phyloP scores from a whole-genome alignment of 2,797 vertebrate genomes.

The Huso huso region DNA sequence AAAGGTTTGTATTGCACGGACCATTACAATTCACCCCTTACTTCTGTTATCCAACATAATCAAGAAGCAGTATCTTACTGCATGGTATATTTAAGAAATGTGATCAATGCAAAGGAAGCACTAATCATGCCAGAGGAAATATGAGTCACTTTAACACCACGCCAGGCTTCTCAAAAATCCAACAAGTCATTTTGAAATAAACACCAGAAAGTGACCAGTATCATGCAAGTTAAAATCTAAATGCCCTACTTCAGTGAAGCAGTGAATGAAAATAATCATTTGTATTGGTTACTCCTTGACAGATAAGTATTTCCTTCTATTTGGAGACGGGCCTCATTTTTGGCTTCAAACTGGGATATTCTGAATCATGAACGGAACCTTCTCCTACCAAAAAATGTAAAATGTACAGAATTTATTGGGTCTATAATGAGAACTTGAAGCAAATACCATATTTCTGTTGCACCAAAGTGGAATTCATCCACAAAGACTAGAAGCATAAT shows the following conservation, averaged over 20 bases:
- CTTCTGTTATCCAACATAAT: too few species aligned
- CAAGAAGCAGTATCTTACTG: too few species aligned
- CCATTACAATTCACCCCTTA: too few species aligned
- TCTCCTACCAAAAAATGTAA: constrained; percentile 39
- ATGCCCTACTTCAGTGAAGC: too few species aligned
- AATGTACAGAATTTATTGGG: constrained; percentile 39
- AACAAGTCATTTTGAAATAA: too few species aligned
- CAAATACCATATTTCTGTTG: constrained; percentile 9
- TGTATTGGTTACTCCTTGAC: too few species aligned
- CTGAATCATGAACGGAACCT: constrained; percentile 57
- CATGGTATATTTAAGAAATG: constrained; percentile 8
- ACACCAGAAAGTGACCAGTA: too few species aligned
- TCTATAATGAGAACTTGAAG: constrained; percentile 26
- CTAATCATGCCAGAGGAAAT: constrained; percentile 66
- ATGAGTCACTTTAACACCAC: constrained; percentile 71
- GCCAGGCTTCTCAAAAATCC: constrained; percentile 62
- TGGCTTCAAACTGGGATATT: constrained; percentile 55
- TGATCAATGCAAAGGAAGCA: constrained; percentile 61
- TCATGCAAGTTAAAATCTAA: too few species aligned
- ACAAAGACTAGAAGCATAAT: constrained; percentile 3
- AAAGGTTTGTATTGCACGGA: too few species aligned
- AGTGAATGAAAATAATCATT: too few species aligned
- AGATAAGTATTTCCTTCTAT: too few species aligned
- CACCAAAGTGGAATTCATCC: constrained; percentile 7
- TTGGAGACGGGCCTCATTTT: constrained; percentile 38